Evolutionary conservation across 53 echinoderm and acorn worm genomes (phyloP).

Genomic region (Holothuria scabra): DNA sequence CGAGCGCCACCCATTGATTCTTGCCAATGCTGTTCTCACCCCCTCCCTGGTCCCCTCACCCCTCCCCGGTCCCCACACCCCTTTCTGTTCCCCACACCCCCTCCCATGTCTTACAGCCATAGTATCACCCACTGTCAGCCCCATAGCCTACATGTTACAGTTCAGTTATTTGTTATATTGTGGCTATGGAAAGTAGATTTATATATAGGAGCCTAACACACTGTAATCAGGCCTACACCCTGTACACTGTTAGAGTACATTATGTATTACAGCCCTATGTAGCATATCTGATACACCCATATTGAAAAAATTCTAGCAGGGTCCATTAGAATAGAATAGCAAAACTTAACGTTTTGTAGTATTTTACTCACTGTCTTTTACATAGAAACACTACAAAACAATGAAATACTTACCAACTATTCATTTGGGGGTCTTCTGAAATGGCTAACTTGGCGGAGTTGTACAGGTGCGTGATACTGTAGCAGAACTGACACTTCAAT

Average conservation of each 20-base stretch:
- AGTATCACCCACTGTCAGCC: too few species aligned
- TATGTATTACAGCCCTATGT: conserved; percentile 9
- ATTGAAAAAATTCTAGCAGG: conserved; percentile 2
- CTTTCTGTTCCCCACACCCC: too few species aligned
- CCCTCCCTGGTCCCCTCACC: too few species aligned
- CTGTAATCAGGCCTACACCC: too few species aligned
- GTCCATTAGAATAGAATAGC: conserved; percentile 14
- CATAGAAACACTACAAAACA: conserved; percentile 19
- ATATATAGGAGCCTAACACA: too few species aligned
- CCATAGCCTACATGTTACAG: too few species aligned
- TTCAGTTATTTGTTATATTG: too few species aligned
- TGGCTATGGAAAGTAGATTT: too few species aligned
- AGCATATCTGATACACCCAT: conserved; percentile 17
- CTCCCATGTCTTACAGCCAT: too few species aligned
- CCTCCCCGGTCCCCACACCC: too few species aligned
- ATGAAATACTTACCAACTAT: conserved; percentile 8
- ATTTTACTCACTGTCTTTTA: not conserved
- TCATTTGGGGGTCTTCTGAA: not conserved
- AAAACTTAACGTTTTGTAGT: not conserved
- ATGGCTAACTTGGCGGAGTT: not conserved
- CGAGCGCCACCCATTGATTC: too few species aligned
- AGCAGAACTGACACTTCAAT: conserved; percentile 7
- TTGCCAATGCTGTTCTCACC: too few species aligned
- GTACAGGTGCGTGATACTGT: not conserved
- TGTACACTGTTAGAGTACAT: not conserved